Base-by-base conservation (phyloP, 2,113 vertebrate species). In the Hypomesus transpacificus region DNA sequence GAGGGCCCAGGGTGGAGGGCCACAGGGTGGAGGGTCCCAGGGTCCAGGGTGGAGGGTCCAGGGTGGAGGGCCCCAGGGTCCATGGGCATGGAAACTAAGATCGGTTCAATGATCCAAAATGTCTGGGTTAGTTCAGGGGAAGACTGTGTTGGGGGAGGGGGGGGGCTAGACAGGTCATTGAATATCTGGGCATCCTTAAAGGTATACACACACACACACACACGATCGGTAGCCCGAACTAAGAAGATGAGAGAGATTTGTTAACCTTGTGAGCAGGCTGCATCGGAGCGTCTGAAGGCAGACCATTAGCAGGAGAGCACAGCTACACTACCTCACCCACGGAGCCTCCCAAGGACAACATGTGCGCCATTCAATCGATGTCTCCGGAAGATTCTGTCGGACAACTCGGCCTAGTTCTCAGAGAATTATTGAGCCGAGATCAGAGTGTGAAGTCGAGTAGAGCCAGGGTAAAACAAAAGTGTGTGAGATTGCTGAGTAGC, bases 381-480 rank as follows among this genome's bases (percentile, higher is more conserved):
- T 60, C 53, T 21, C 69, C 57, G 31, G 70, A 79, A 73, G 75
- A 82, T 88, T 80, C 80, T 76, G 77, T 79, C 75, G 74, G 79
- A 84, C 72, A 71, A 82, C 80, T 80, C 83, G 86, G 82, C 88
- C 87, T 84, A 88, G 83, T 88, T 90, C 86, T 85, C 87, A 85
- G 83, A 88, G 83, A 89, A 87, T 87, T 87, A 89, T 88, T 83
- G 87, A 89, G 75, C 22, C 26, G 80, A 83, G 83, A 89, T 87
- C 84, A 46, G 39, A 13, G 1, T 89, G 86, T 86, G 85, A 86
- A 86, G 54, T 76, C 14, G 14, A 50, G 82, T 81, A 60, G 53
- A 76, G 71, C 83, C 70, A 24, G 76, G 52, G 81, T 83, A 21
- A 21, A 34, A 58, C n/a, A 7, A 86, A 87, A 86, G 67, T 86